These are phyloP conservation scores for Chloroceryle aenea DNA, from an alignment of 2,113 vertebrate genomes.

Conservation along the genomic window DNA sequence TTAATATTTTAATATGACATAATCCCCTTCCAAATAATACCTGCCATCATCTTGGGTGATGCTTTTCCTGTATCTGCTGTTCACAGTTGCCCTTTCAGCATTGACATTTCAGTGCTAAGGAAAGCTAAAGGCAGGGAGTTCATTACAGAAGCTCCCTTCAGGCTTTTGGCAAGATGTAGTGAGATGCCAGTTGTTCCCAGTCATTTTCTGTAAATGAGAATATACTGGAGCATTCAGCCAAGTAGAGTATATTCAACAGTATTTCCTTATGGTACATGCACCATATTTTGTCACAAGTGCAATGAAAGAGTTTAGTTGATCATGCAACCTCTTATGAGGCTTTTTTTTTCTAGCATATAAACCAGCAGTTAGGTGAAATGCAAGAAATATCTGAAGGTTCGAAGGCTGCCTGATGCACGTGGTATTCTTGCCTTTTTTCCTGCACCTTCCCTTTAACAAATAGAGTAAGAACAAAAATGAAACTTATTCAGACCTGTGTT, in stretches of 20 bases:
- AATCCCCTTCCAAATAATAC: background rate
- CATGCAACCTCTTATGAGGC: background rate
- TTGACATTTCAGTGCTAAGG: background rate
- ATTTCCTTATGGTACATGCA: background rate
- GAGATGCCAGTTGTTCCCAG: conserved; percentile 1
- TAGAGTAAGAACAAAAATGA: background rate
- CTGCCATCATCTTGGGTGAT: background rate
- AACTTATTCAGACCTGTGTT: background rate
- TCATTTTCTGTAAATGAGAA: background rate
- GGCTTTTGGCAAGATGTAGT: conserved; percentile 27
- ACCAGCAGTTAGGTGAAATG: background rate
- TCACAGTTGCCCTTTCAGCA: background rate
- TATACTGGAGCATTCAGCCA: background rate
- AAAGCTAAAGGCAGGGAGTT: background rate
- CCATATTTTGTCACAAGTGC: background rate
- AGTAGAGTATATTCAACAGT: background rate
- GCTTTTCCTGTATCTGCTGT: background rate
- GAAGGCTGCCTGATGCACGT: background rate
- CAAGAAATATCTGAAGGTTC: background rate
- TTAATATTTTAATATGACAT: background rate
- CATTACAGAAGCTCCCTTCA: conserved; percentile 2
- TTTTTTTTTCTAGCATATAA: background rate
- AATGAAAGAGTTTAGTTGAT: background rate
- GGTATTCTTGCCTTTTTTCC: background rate
- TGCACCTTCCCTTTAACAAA: background rate